A percentile compares a stretch with the other conserved stretches of the same genome.
phyloP scores from a whole-genome alignment of 2,797 vertebrate species.

The Graptemys geographica region DNA sequence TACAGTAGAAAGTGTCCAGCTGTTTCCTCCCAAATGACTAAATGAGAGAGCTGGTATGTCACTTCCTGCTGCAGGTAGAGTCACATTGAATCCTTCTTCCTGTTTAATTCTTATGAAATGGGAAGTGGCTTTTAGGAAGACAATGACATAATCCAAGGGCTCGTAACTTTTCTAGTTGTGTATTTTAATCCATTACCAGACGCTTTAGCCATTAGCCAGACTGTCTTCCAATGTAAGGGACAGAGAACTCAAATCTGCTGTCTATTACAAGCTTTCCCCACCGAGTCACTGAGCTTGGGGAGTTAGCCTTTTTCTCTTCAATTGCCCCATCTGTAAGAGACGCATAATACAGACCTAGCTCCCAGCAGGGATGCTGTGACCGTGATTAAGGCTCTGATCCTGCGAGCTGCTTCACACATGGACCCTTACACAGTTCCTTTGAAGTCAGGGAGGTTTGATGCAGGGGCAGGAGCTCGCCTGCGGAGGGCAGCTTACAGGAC shows the following conservation, averaged over 20 bases:
- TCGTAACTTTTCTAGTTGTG: slow-evolving; percentile 50
- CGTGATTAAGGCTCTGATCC: background rate
- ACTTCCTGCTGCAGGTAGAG: slow-evolving; percentile 75
- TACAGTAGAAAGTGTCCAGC: slow-evolving; percentile 68
- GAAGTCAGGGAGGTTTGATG: background rate
- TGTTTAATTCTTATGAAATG: slow-evolving; percentile 68
- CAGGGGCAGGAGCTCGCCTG: background rate
- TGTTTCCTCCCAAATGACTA: slow-evolving; percentile 78
- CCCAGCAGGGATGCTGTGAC: background rate
- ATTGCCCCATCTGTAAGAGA: background rate
- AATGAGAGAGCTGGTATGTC: slow-evolving; percentile 65
- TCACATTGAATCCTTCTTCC: slow-evolving; percentile 67
- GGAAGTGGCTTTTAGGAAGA: slow-evolving; percentile 69
- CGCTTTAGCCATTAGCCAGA: slow-evolving; percentile 24
- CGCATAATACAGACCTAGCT: background rate
- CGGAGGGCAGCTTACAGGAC: background rate
- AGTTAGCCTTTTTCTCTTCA: background rate
- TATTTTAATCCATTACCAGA: background rate
- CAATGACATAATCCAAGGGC: slow-evolving; percentile 4
- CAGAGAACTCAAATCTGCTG: background rate
- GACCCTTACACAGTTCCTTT: background rate
- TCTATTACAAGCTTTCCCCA: background rate
- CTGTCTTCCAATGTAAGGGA: slow-evolving; percentile 24
- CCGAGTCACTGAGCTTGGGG: slow-evolving; percentile 44
- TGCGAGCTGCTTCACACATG: background rate